phyloP scores from a whole-genome alignment of 2,888 invertebrate genomes.

The Lasioglossum oenotherae region DNA sequence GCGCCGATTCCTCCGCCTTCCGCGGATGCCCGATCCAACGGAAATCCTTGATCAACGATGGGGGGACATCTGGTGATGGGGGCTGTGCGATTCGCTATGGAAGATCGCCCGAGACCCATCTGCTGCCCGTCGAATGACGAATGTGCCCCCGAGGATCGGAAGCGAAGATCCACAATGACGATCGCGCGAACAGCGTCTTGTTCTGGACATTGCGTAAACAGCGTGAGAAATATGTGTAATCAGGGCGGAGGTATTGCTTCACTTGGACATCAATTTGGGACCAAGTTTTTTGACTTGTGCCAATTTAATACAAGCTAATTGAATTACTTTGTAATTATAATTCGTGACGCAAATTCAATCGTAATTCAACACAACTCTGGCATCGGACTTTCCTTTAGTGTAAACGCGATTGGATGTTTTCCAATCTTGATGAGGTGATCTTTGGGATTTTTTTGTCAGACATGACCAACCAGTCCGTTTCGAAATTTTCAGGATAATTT shows the following conservation, averaged over 20 bases:
- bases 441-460: background rate
- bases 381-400: background rate
- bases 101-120: conserved; percentile 72
- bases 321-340: no score
- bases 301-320: no score
- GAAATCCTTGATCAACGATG: conserved; percentile 53
- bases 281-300: background rate
- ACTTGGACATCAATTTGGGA: background rate
- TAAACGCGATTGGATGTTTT: background rate
- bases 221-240: background rate
- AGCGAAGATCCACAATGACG: conserved; percentile 5
- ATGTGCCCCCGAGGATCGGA: conserved; percentile 67
- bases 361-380: no score
- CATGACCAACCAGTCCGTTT: background rate
- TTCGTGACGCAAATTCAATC: no score
- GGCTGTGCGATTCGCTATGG: conserved; percentile 62
- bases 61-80: conserved; percentile 71
- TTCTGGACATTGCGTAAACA: background rate
- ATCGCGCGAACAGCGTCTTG: conserved; percentile 29
- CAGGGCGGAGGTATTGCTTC: background rate
- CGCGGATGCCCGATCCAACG: conserved; percentile 16
- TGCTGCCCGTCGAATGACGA: conserved; percentile 76
- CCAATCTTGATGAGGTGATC: background rate
- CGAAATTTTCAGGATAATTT: background rate
- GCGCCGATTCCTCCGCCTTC: background rate